A percentile compares a stretch with the other conserved stretches of the same genome.
Evolutionary conservation across 1,140 invertebrate genomes (phyloP).

Genomic region (Laupala kohalensis): DNA sequence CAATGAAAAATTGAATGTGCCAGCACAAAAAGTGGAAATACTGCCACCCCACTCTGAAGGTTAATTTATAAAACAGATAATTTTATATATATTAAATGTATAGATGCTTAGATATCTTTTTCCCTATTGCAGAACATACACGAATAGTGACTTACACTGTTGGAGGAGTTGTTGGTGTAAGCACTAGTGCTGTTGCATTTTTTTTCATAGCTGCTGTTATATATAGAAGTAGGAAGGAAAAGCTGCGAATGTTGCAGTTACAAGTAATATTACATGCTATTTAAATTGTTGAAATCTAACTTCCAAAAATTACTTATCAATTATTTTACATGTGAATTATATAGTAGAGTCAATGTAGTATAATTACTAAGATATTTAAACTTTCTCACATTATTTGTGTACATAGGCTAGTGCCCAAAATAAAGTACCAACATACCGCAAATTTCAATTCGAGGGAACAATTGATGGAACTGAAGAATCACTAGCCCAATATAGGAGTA

Average conservation of each 20-base stretch:
- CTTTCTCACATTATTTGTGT: background rate
- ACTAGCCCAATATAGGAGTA: conserved; percentile 9
- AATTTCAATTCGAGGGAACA: conserved; percentile 10
- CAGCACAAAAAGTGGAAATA: conserved; percentile 1
- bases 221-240: background rate
- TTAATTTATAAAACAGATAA: background rate
- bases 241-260: background rate
- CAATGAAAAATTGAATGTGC: conserved; percentile 6
- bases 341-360: background rate
- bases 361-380: background rate
- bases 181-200: background rate
- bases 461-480: conserved; percentile 13
- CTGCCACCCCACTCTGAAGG: background rate
- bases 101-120: background rate
- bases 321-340: background rate
- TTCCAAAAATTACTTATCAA: no score
- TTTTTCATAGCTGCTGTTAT: background rate
- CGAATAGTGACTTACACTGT: conserved; percentile 2
- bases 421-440: conserved; percentile 8
- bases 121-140: background rate
- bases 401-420: background rate
- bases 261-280: no score
- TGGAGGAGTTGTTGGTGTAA: background rate
- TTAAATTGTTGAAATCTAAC: no score
- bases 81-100: background rate